These are phyloP conservation scores for Leptopilina myrica DNA, from an alignment of 2,888 invertebrate genomes.

Conservation along the genomic window DNA sequence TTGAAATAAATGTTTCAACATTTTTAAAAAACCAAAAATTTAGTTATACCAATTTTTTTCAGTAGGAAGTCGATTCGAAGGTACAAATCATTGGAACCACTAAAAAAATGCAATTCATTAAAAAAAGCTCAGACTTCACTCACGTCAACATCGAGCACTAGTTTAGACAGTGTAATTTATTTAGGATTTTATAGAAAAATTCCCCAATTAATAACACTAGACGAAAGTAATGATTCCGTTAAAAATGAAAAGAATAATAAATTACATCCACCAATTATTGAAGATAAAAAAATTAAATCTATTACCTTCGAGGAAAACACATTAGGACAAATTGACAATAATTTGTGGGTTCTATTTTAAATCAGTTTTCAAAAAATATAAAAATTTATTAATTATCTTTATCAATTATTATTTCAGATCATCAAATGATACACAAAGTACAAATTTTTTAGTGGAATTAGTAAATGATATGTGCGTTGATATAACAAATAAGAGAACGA, in stretches of 20 bases:
- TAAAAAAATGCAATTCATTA: not conserved
- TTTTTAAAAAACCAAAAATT: not conserved
- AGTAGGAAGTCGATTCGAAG: not conserved
- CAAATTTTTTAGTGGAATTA: not conserved
- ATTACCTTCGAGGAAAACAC: not conserved
- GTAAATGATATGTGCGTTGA: constrained; percentile 3
- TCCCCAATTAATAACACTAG: constrained; percentile 64
- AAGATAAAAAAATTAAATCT: not conserved
- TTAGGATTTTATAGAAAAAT: constrained; percentile 64
- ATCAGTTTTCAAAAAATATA: not conserved
- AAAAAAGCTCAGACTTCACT: constrained; percentile 15
- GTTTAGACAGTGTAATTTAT: constrained; percentile 60
- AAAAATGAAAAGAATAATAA: not conserved
- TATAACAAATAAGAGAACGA: not conserved
- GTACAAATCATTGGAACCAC: constrained; percentile 40
- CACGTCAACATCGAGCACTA: constrained; percentile 32
- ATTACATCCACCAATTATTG: not conserved
- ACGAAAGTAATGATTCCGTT: constrained; percentile 55
- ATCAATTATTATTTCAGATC: not conserved
- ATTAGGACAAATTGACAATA: not conserved
- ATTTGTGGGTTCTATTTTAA: not conserved
- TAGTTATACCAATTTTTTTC: not conserved
- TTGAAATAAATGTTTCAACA: not conserved
- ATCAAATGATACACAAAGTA: constrained; percentile 2
- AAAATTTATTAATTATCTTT: not conserved